phyloP scores from a whole-genome alignment of 2,888 invertebrate species.

The Neuroscelio doddi region DNA sequence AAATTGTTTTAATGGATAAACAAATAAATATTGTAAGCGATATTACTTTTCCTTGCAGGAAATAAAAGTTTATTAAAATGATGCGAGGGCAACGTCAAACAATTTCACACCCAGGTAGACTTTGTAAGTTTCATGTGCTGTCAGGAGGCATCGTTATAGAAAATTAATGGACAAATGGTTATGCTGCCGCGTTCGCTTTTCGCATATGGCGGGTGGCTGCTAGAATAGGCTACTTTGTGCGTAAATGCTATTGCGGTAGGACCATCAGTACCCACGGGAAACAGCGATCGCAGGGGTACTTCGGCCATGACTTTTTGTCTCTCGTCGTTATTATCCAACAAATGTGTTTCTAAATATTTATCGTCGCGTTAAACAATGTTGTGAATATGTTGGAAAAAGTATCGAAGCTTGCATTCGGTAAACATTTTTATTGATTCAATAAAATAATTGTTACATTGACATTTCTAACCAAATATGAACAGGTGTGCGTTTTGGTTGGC shows the following conservation, averaged over 20 bases:
- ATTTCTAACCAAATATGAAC: too few species aligned
- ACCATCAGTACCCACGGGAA: slow-evolving; percentile 17
- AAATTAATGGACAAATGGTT: slow-evolving; percentile 51
- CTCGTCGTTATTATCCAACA: slow-evolving; percentile 28
- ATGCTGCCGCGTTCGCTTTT: slow-evolving; percentile 40
- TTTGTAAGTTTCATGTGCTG: slow-evolving; percentile 17
- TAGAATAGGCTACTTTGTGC: slow-evolving; percentile 28
- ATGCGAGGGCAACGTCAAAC: slow-evolving; percentile 28
- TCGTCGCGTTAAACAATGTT: slow-evolving; percentile 16
- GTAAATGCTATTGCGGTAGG: slow-evolving; percentile 30
- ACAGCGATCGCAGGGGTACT: slow-evolving; percentile 21
- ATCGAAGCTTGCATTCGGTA: slow-evolving; percentile 6
- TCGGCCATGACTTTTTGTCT: slow-evolving; percentile 19
- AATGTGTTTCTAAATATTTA: slow-evolving; percentile 41
- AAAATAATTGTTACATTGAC: too few species aligned
- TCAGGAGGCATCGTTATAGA: slow-evolving; percentile 38
- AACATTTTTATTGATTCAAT: not conserved
- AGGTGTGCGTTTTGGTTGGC: too few species aligned
- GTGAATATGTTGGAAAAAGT: slow-evolving; percentile 15
- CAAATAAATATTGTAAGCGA: too few species aligned
- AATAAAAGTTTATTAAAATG: slow-evolving; percentile 34
- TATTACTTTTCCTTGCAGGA: too few species aligned
- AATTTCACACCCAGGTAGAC: slow-evolving; percentile 43
- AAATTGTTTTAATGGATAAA: too few species aligned
- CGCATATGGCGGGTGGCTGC: slow-evolving; percentile 32